Evolutionary conservation across 2,113 vertebrate genomes (phyloP), one percentile per base, ranked within the genome.

Genomic region (Gobiocypris rarus): DNA sequence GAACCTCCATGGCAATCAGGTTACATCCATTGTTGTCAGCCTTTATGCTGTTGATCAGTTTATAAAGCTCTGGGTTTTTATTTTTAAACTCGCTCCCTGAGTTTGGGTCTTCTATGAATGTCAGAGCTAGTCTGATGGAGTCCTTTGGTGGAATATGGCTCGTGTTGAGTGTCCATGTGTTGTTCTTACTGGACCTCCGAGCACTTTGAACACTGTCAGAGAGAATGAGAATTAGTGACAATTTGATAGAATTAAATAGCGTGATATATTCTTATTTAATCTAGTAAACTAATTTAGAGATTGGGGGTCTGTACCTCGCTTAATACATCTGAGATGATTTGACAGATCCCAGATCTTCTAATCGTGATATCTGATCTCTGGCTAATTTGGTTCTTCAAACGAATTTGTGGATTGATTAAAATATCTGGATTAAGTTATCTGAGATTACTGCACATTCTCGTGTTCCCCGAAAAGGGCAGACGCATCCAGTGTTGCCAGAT

Each of bases 141-240:
- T 75, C 67, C 28, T 79, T 79, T 1, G 84, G 78, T 75, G 77
- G 84, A 75, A 85, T 75, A 50, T 85, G 84, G 56, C 71, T 73
- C 1, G 58, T 43, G 26, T 54, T 41, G 9, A 81, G 43, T 28
- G 28, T 26, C 3, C 70, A 10, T 4, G 9, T n/a, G n/a, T 31
- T 67, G 58, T 10, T 75, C 10, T 22, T n/a, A 26, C n/a, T 73
- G 59, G 22, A 67, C 75, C 26, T 52, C 2, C 9, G 26, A 38
- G 54, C 58, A 73, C 43, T 79, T 41, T 38, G 19, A 41, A 80
- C 34, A 24, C 75, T 85, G 76, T 5, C 28, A 54, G 61, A 75
- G 13, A 77, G 48, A 84, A 71, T 24, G 48, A 84, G 74, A 67
- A 63, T 48, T 22, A 41, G 7, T 19, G 5, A 67, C 26, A 76